Conservation (phyloP, 2,888 invertebrate genomes). For the Seira sanloemensis region DNA sequence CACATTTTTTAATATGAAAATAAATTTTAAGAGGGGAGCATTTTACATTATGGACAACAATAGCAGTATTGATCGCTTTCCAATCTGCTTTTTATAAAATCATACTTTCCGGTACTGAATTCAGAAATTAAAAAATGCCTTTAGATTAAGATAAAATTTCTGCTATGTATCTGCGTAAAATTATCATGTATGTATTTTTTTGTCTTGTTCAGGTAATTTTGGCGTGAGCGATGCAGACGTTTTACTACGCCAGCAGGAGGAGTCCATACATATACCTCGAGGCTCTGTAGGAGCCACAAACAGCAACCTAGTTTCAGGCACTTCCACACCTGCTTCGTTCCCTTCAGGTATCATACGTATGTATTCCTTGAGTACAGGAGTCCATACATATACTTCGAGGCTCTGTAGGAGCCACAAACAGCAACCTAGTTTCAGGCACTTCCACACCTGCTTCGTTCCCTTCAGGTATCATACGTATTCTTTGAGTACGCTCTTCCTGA, state of each 20-base stretch:
- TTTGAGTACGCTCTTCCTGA: background rate
- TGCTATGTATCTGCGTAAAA: too few relatives aligned
- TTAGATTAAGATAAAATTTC: too few relatives aligned
- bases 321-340: background rate
- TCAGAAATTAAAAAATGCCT: too few relatives aligned
- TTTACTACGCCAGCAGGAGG: conserved; percentile 56
- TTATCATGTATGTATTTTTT: conserved; percentile 2
- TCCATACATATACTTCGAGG: background rate
- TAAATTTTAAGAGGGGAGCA: conserved; percentile 26
- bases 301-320: background rate
- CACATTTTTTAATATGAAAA: too few relatives aligned
- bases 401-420: background rate
- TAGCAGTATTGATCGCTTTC: too few relatives aligned
- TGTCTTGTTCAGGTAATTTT: conserved; percentile 66
- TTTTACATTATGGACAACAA: too few relatives aligned
- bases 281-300: background rate
- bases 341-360: conserved; percentile 24
- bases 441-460: conserved; percentile 6
- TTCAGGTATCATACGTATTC: conserved; percentile 20
- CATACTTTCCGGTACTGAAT: too few relatives aligned
- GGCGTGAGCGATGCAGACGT: conserved; percentile 72
- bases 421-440: background rate
- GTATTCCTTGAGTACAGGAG: too few relatives aligned
- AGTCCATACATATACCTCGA: background rate
- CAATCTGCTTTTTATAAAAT: too few relatives aligned